Evolutionary conservation across 2,888 invertebrate species (phyloP).

Genomic region (Drosophila melanosoma): DNA sequence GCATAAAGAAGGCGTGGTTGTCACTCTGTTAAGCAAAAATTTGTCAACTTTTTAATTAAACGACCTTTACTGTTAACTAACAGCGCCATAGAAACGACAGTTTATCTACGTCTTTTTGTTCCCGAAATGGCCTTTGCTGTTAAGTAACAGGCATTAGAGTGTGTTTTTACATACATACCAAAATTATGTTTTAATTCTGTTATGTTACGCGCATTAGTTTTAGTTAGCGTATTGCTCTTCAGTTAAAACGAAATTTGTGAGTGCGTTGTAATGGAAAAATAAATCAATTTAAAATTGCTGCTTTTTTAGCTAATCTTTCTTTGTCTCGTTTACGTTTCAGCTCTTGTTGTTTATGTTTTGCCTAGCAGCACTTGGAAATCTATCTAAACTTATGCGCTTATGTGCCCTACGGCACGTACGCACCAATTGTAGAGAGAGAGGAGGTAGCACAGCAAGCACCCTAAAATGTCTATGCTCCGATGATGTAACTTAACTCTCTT

Average conservation of each 20-base stretch:
- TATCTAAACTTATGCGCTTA: slow-evolving; percentile 54
- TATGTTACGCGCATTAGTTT: not conserved
- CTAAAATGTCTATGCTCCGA: slow-evolving; percentile 53
- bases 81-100: slow-evolving; percentile 8
- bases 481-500: slow-evolving; percentile 15
- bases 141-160: not conserved
- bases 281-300: slow-evolving; percentile 4
- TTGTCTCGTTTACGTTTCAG: not conserved
- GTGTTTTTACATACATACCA: not conserved
- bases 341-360: slow-evolving; percentile 35
- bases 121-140: slow-evolving; percentile 6
- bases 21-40: slow-evolving; percentile 17
- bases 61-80: slow-evolving; percentile 53
- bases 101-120: slow-evolving; percentile 6
- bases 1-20: slow-evolving; percentile 42
- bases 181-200: not conserved
- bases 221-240: not conserved
- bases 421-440: slow-evolving; percentile 22
- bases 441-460: slow-evolving; percentile 38
- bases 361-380: slow-evolving; percentile 21
- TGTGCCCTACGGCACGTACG: slow-evolving; percentile 70
- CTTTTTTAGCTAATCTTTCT: not conserved
- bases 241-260: not conserved
- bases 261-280: slow-evolving; percentile 5
- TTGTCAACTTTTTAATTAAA: slow-evolving; percentile 6